Evolutionary conservation across 2,113 vertebrate species (phyloP).

Genomic region (Mobula birostris): DNA sequence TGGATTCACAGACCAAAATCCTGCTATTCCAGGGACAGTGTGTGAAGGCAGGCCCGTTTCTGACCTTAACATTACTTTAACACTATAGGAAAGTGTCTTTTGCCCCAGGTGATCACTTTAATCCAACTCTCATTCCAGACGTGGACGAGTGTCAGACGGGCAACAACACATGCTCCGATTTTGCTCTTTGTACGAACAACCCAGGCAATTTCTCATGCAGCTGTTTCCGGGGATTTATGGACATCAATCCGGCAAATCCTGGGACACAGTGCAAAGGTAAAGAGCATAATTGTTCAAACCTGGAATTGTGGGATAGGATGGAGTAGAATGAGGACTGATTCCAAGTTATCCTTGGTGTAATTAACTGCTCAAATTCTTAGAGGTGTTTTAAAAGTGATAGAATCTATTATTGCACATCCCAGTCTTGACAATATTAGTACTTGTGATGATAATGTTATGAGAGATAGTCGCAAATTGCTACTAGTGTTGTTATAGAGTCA

Average conservation of each 20-base stretch:
- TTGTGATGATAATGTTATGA: neutral
- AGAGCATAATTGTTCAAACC: neutral
- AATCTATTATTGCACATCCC: neutral
- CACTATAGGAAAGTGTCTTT: no score
- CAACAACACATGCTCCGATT: constrained; percentile 36
- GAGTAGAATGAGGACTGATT: neutral
- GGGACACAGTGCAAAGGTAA: constrained; percentile 41
- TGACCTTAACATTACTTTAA: neutral
- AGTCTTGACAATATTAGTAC: neutral
- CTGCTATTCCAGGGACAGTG: constrained; percentile 42
- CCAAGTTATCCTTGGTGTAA: neutral
- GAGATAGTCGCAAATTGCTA: neutral
- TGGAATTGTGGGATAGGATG: neutral
- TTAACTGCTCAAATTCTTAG: neutral
- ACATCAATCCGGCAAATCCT: constrained; percentile 38
- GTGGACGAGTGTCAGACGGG: neutral
- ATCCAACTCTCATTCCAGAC: neutral
- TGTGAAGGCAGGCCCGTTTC: constrained; percentile 38
- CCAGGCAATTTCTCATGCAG: constrained; percentile 41
- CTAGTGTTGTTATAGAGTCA: no score
- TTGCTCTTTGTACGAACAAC: constrained; percentile 41
- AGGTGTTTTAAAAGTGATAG: neutral
- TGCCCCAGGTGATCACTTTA: neutral
- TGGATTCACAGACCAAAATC: constrained; percentile 44
- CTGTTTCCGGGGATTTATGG: constrained; percentile 40